Conservation (phyloP, 2,888 invertebrate species). For the Diaprepes abbreviatus region DNA sequence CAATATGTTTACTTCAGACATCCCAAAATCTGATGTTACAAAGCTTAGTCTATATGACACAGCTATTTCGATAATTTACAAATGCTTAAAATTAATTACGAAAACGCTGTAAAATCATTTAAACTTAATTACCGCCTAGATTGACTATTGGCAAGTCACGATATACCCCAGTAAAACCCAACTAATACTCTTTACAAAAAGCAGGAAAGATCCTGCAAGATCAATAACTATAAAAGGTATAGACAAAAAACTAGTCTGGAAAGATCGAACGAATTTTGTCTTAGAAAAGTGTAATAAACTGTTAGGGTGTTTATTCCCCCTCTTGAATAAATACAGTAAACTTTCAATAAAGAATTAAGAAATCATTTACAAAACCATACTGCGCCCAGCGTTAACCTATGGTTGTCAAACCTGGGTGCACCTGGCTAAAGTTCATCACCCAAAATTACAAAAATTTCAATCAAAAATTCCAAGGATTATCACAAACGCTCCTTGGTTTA, state of each 20-base stretch:
- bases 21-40: too few species aligned
- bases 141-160: slow-evolving; percentile 9
- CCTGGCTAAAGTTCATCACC: background rate
- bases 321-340: background rate
- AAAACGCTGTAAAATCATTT: background rate
- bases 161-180: slow-evolving; percentile 6
- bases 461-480: background rate
- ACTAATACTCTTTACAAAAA: too few species aligned
- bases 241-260: slow-evolving; percentile 1
- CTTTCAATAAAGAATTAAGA: background rate
- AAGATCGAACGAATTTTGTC: background rate
- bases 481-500: background rate
- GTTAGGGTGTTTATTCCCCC: background rate
- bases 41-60: too few species aligned
- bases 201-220: background rate
- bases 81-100: background rate
- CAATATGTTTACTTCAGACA: slow-evolving; percentile 13
- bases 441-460: background rate
- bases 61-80: background rate
- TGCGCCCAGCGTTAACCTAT: background rate
- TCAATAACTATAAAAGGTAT: background rate
- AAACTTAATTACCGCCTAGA: background rate
- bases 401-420: background rate
- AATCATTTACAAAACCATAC: background rate
- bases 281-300: background rate